Base-by-base conservation (phyloP, 1,140 invertebrate genomes). In the Drosophila malerkotliana region DNA sequence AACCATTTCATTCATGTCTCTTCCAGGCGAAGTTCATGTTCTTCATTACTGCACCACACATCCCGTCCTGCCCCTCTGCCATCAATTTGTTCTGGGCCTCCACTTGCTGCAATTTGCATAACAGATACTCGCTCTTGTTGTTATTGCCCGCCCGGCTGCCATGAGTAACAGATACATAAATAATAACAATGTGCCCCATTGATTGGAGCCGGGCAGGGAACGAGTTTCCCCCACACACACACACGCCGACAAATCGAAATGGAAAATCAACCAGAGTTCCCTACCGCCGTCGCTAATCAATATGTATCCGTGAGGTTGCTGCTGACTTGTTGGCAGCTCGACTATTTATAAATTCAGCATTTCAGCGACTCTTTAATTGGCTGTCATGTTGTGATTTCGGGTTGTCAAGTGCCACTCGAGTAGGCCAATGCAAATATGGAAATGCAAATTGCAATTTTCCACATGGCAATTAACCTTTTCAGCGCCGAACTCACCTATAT, bases 111-210 rank as follows among this genome's bases (percentile, higher is more conserved):
- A 71, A 79, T 79, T 71, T 67, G 56, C 63, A 74, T 74, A 74
- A 74, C 72, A 74, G 60, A 74, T 55, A 56, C 34, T 60, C 58
- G 48, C 51, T 81, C 64, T 57, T 44, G 45, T 52, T 60, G 58
- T 37, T 76, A 60, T 51, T 81, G 72, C 58, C 52, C 53, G 76
- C 52, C 52, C 53, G 76, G 79, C 79, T 83, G 80, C 80, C 81
- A 84, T 87, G 81, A 84, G 81, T 84, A 81, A 84, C 81, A 84
- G 81, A 84, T 84, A 84, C 73, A 84, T 66, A 81, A 84, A 84
- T 66, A 74, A 84, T 85, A 84, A 84, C 81, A 84, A 84, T 85
- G 79, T 81, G 60, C 63, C 60, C 77, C 77, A 84, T 84, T 84
- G 81, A 84, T 87, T 85, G 81, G 66, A 61, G 21, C 69, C 58